Evolutionary conservation across 2,797 vertebrate species (phyloP), one percentile per base, ranked within the genome.

Genomic region (Atherinosoma microstoma): DNA sequence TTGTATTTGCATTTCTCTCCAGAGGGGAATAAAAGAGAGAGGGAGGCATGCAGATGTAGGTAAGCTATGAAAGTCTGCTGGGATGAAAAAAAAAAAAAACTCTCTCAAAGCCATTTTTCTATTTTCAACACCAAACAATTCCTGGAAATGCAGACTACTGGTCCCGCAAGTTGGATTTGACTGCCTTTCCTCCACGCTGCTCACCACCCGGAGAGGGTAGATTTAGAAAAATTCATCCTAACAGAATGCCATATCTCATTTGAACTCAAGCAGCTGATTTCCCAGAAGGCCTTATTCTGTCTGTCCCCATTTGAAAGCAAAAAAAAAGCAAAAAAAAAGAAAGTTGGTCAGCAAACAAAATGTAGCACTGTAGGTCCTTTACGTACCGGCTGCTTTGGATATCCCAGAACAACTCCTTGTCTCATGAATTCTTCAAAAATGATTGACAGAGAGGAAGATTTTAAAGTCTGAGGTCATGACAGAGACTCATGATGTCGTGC

Each of bases 51-150:
- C 22, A 70, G 71, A 70, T 0, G 24, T 45, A 64, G 71, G 78
- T 69, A 74, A 76, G 38, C 53, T 70, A 20, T 64, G 15, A 80
- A 72, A 75, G 70, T 75, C 71, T 76, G 64, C 83, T 53, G 65
- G 80, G 70, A 78, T 85, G 10, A 66, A 81, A 84, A 67, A 64
- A 67, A 72, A 78, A 75, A 77, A 84, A 84, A 84, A 68, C 67
- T 74, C 67, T 65, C 69, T 80, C 54, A 65, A 76, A 61, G 70
- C 35, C 10, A 3, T 32, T 32, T 82, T 91, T 85, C 84, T 89
- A 70, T 84, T 90, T 86, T 83, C 82, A 70, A 62, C 80, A 54
- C 45, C 56, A 76, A 82, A 84, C 76, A 79, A 69, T 91, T 90
- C 79, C 84, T 86, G 83, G 79, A 93, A 88, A 81, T 18, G 36